Base-by-base conservation (phyloP, 2,113 vertebrate species). In the Machaerirhynchus nigripectus region DNA sequence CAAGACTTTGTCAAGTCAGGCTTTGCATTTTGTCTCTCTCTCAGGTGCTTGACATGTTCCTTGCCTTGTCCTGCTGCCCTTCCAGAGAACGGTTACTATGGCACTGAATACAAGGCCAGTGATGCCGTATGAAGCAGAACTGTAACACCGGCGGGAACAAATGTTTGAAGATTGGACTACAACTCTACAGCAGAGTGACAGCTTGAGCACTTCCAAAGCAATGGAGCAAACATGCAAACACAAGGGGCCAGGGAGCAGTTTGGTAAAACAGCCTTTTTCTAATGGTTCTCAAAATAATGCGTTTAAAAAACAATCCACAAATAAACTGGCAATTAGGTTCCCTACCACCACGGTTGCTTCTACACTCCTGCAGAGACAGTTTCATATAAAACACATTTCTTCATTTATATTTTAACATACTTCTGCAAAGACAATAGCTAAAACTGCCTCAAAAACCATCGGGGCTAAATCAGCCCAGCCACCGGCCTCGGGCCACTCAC, bases 381-480 rank as follows among this genome's bases (percentile, higher is more conserved):
- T 95, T 77, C 13, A 68, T 9, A 71, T 30, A 46, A 85, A 82
- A 64, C 35, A 44, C 17, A 83, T 84, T 42, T 85, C 52, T 78
- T 82, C 76, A 73, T 94, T 80, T 52, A 33, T 35, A 96, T 88
- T 95, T 96, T 79, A 92, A 79, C 80, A 64, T 56, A 65, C 31
- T 97, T 96, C 79, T 77, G 71, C 82, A 87, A 91, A 83, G 69
- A 56, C 44, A 76, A 44, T 19, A 85, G 55, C 73, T 74, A 61
- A 26, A 69, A 76, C 27, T 12, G 13, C 17, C n/a, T 84, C 63
- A 78, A 79, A 88, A 94, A 30, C 42, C 6, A 33, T 10, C 3
- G 28, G 27, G 65, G 46, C 53, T 49, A 40, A 49, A 70, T 50
- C 16, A 92, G 49, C 59, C 27, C 52, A 85, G 73, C 42, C 46